Evolutionary conservation across 2,113 vertebrate genomes (phyloP).

Genomic region (Desmodus rotundus): DNA sequence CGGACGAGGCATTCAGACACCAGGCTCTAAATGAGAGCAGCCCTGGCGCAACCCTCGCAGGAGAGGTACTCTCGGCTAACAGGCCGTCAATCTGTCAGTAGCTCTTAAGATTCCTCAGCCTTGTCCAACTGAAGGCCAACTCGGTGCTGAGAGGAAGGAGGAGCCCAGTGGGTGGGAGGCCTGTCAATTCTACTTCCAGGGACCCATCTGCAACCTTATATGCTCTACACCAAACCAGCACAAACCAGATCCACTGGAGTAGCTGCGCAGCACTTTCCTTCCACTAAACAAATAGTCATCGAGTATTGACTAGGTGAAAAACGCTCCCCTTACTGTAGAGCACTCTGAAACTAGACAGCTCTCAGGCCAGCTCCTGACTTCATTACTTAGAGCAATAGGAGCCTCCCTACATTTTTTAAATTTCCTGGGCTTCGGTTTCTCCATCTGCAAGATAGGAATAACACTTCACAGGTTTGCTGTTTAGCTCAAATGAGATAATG

Average conservation of each 20-base stretch:
- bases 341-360: neutral
- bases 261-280: neutral
- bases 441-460: neutral
- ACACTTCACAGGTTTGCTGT: neutral
- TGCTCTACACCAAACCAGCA: neutral
- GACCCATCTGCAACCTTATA: neutral
- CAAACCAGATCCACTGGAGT: neutral
- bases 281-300: neutral
- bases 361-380: neutral
- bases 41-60: neutral
- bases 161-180: neutral
- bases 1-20: constrained; percentile 35
- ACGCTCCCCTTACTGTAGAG: neutral
- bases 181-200: neutral
- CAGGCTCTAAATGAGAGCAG: constrained; percentile 33
- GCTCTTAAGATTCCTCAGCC: constrained; percentile 32
- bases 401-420: neutral
- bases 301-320: neutral
- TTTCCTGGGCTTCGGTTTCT: neutral
- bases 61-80: constrained; percentile 8
- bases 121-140: neutral
- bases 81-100: constrained; percentile 48
- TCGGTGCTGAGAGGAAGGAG: neutral
- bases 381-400: neutral
- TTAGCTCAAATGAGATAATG: neutral